Conservation (phyloP, 2,888 invertebrate species). For the Epinotia brunnichana region DNA sequence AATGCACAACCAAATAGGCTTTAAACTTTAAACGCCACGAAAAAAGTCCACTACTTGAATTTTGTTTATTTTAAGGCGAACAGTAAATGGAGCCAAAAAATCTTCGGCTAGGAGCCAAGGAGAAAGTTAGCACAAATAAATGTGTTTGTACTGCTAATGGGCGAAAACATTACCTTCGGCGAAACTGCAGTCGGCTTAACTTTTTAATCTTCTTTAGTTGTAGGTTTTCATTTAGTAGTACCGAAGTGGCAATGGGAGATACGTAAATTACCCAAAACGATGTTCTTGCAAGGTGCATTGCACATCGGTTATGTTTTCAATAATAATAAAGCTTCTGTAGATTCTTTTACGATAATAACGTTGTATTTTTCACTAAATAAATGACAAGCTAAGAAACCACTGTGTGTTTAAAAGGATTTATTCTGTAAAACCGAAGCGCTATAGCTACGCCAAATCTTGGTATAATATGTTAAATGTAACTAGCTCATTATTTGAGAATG, state of each 20-base stretch:
- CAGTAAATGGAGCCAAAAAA: constrained; percentile 43
- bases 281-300: neutral
- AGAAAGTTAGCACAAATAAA: constrained; percentile 42
- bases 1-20: constrained; percentile 24
- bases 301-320: neutral
- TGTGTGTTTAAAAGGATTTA: too few relatives aligned
- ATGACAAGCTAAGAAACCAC: too few relatives aligned
- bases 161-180: constrained; percentile 41
- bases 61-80: constrained; percentile 39
- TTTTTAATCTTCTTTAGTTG: constrained; percentile 40
- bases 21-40: constrained; percentile 25
- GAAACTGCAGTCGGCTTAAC: constrained; percentile 34
- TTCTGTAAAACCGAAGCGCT: neutral
- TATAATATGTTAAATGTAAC: too few relatives aligned
- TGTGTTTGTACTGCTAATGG: constrained; percentile 44
- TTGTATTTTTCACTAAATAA: too few relatives aligned
- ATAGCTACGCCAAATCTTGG: too few relatives aligned
- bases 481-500: neutral
- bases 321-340: too few relatives aligned
- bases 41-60: constrained; percentile 31
- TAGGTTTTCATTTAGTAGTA: constrained; percentile 23
- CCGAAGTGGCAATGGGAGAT: neutral
- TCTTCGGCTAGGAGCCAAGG: constrained; percentile 42
- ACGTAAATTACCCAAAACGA: neutral
- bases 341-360: too few relatives aligned